Conservation (phyloP, 2,113 vertebrate species). For the Microcebus murinus region DNA sequence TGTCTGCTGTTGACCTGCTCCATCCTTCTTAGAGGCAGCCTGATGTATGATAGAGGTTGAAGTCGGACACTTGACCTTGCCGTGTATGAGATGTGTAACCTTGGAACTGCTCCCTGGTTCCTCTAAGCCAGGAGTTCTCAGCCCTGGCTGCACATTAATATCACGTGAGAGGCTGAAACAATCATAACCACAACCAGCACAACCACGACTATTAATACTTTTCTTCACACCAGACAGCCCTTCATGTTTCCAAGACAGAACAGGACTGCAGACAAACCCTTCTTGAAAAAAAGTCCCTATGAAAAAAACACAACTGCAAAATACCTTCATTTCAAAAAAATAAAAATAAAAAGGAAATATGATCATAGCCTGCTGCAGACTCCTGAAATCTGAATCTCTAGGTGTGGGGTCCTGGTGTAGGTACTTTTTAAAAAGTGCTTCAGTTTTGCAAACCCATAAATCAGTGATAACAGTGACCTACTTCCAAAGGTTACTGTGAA, state of each 20-base stretch:
- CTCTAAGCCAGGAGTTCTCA: neutral
- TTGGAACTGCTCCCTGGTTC: neutral
- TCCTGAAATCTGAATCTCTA: neutral
- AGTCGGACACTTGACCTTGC: neutral
- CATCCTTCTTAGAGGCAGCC: neutral
- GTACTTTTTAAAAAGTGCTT: neutral
- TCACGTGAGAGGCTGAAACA: neutral
- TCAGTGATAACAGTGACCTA: neutral
- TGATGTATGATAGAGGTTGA: neutral
- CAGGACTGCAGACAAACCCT: constrained; percentile 63
- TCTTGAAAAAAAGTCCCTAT: constrained; percentile 53
- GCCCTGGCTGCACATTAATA: too few relatives aligned
- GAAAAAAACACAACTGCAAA: constrained; percentile 75
- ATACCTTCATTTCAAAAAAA: constrained; percentile 64
- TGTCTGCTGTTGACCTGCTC: neutral
- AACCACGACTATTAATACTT: neutral
- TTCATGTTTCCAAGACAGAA: neutral
- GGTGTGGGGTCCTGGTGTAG: rapidly evolving
- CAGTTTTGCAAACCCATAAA: neutral
- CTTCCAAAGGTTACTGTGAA: neutral
- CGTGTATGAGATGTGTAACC: neutral
- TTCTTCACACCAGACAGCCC: constrained; percentile 16
- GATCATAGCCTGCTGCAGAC: neutral
- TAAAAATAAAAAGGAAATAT: too few relatives aligned
- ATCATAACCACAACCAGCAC: neutral